Conservation (phyloP, 1,140 invertebrate species). For the Theocolax elegans region DNA sequence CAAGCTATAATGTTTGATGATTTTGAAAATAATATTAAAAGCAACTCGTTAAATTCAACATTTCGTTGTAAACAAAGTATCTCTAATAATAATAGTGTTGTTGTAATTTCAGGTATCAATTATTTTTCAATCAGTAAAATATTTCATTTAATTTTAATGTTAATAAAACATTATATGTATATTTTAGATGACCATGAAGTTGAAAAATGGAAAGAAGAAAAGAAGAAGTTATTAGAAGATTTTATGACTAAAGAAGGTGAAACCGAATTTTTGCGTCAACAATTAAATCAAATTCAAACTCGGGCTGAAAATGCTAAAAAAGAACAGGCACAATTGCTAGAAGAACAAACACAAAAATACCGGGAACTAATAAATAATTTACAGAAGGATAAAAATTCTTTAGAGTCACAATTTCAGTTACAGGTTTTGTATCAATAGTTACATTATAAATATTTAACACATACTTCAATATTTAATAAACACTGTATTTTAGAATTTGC, state of each 20-base stretch:
- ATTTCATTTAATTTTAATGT: not conserved
- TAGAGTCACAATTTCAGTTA: slow-evolving; percentile 55
- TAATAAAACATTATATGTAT: not conserved
- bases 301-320: slow-evolving; percentile 50
- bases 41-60: slow-evolving; percentile 52
- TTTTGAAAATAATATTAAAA: slow-evolving; percentile 30
- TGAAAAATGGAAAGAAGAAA: slow-evolving; percentile 52
- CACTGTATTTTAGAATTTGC: slow-evolving; percentile 47
- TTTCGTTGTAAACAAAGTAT: slow-evolving; percentile 39
- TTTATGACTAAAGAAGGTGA: slow-evolving; percentile 59
- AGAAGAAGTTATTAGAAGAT: slow-evolving; percentile 52
- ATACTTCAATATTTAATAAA: slow-evolving; percentile 18
- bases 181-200: slow-evolving; percentile 47
- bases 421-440: slow-evolving; percentile 45
- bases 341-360: slow-evolving; percentile 51
- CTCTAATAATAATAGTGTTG: slow-evolving; percentile 23
- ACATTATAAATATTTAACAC: not conserved
- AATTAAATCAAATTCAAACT: slow-evolving; percentile 50
- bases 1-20: slow-evolving; percentile 40
- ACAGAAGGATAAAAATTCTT: slow-evolving; percentile 53
- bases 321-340: slow-evolving; percentile 49
- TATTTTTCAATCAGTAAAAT: not conserved
- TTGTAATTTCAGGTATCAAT: slow-evolving; percentile 45
- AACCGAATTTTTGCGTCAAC: slow-evolving; percentile 53
- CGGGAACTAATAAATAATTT: slow-evolving; percentile 48